Evolutionary conservation across 2,797 vertebrate species (phyloP).

Genomic region (Erethizon dorsatum): DNA sequence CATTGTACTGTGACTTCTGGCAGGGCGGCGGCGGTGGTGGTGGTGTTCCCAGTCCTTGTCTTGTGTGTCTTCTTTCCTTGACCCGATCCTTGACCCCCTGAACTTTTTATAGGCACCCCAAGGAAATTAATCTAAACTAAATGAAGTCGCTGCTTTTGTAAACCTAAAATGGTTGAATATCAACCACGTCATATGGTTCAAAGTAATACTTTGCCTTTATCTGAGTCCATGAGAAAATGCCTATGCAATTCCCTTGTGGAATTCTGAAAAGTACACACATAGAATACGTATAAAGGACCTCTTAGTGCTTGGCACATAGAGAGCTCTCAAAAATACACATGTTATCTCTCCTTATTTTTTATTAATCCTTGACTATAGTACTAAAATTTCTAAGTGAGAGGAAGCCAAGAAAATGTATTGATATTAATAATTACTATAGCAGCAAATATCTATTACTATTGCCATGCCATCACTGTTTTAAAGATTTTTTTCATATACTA

Average conservation of each 20-base stretch:
- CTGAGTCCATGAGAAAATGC: not conserved
- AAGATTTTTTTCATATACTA: constrained; percentile 47
- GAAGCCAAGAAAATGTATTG: constrained; percentile 23
- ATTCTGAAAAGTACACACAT: constrained; percentile 1
- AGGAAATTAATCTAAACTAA: constrained; percentile 53
- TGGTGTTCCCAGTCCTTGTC: not conserved
- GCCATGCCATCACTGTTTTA: not conserved
- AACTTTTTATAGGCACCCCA: not conserved
- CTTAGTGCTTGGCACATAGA: not conserved
- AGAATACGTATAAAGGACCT: not conserved
- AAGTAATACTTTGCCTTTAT: not conserved
- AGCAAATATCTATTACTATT: constrained; percentile 6
- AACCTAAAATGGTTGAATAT: constrained; percentile 16
- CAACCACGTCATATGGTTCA: not conserved
- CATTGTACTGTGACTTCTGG: not conserved
- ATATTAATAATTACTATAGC: constrained; percentile 38
- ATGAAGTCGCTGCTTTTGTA: constrained; percentile 50
- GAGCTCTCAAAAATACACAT: not conserved
- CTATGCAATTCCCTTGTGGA: not conserved
- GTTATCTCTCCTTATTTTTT: constrained; percentile 12
- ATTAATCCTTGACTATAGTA: not conserved
- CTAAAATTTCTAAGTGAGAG: constrained; percentile 54
- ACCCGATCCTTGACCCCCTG: not conserved
- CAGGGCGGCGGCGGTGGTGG: too few species aligned
- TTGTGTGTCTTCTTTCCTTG: not conserved